A percentile compares a stretch with the other conserved stretches of the same genome.
These are phyloP conservation scores for Vombatus ursinus DNA, from an alignment of 2,113 vertebrate species.

Conservation along the genomic window DNA sequence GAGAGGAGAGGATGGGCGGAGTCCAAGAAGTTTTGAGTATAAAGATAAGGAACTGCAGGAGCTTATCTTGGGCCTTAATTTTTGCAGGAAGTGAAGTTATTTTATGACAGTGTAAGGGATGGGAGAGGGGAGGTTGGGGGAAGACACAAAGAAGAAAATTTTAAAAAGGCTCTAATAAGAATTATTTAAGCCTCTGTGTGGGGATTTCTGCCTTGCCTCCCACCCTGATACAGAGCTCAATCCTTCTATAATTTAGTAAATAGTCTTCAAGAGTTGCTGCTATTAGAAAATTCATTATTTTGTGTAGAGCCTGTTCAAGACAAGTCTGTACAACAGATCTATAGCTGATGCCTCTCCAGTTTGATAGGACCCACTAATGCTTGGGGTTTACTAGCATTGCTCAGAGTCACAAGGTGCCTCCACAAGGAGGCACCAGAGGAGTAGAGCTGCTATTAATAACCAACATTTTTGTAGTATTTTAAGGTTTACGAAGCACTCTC, in stretches of 20 bases:
- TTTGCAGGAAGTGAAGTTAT: neutral
- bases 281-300: neutral
- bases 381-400: neutral
- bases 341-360: neutral
- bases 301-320: neutral
- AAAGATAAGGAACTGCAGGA: neutral
- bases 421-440: neutral
- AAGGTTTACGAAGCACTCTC: neutral
- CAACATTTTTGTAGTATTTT: neutral
- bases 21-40: neutral
- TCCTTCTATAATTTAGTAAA: neutral
- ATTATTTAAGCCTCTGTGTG: neutral
- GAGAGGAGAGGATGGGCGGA: neutral
- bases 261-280: neutral
- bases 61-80: neutral
- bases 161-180: neutral
- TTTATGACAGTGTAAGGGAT: neutral
- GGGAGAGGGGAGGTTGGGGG: neutral
- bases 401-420: neutral
- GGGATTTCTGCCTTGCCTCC: neutral
- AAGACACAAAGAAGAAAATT: neutral
- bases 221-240: neutral
- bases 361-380: neutral
- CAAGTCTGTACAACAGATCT: neutral
- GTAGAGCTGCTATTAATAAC: neutral